These are phyloP conservation scores for Gymnothorax reevesii DNA, from an alignment of 2,797 vertebrate genomes.

Conservation along the genomic window DNA sequence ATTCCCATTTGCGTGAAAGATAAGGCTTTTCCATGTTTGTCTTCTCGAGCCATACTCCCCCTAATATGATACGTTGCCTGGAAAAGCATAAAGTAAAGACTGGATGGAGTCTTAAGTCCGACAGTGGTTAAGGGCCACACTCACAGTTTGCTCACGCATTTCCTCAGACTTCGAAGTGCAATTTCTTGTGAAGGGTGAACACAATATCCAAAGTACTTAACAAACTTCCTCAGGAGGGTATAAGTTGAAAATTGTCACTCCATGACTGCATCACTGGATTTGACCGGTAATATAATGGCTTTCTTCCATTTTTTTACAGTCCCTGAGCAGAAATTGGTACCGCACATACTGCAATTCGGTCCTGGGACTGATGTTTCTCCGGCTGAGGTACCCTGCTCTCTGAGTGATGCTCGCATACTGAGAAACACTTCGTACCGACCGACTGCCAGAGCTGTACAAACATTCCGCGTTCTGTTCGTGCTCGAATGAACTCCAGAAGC, in stretches of 20 bases:
- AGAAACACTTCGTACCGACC: conserved; percentile 56
- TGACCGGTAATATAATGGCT: conserved; percentile 17
- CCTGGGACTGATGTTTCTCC: conserved; percentile 32
- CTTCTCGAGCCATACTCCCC: conserved; percentile 73
- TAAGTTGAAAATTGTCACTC: not conserved
- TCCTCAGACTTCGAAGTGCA: not conserved
- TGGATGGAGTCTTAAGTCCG: conserved; percentile 36
- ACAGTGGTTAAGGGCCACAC: conserved; percentile 27
- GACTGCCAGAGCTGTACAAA: conserved; percentile 54
- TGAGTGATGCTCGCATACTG: conserved; percentile 37
- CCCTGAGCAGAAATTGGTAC: conserved; percentile 16
- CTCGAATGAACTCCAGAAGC: not conserved
- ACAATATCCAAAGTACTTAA: conserved; percentile 13
- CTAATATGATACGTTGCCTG: conserved; percentile 42
- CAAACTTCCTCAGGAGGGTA: conserved; percentile 35
- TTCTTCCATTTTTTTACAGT: conserved; percentile 25
- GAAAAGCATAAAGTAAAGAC: conserved; percentile 25
- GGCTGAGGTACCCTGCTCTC: conserved; percentile 14
- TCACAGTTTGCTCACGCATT: conserved; percentile 12
- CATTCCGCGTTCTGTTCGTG: conserved; percentile 20
- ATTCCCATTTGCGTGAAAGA: conserved; percentile 76
- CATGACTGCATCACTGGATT: not conserved
- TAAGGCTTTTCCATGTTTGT: conserved; percentile 65
- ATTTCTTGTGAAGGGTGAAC: conserved; percentile 2
- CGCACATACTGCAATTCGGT: conserved; percentile 31